These are phyloP conservation scores for Acronicta aceris DNA, from an alignment of 2,888 invertebrate genomes.

Conservation along the genomic window DNA sequence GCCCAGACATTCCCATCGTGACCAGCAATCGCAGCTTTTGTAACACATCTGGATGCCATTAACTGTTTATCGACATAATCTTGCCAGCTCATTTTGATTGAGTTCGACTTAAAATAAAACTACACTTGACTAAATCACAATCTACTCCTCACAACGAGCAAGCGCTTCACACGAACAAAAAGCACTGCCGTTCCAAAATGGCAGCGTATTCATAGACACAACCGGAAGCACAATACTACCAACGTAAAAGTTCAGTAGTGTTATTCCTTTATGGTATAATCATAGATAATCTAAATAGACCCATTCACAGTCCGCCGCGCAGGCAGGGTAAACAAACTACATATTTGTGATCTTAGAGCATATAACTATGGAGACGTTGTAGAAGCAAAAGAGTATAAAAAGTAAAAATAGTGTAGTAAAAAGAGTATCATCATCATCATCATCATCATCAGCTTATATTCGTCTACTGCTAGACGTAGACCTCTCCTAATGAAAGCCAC, in stretches of 20 bases:
- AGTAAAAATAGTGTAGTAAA: too few relatives aligned
- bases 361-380: too few relatives aligned
- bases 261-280: constrained; percentile 21
- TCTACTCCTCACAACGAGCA: constrained; percentile 86
- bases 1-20: constrained; percentile 99
- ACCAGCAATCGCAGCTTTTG: constrained; percentile 98
- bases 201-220: constrained; percentile 83
- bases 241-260: constrained; percentile 57
- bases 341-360: too few relatives aligned
- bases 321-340: too few relatives aligned
- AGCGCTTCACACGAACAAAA: constrained; percentile 89
- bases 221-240: constrained; percentile 76
- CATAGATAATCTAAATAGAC: constrained; percentile 14
- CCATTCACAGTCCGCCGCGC: not conserved
- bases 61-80: constrained; percentile 99
- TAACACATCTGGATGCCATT: constrained; percentile 97
- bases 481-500: too few relatives aligned
- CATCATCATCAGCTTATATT: too few relatives aligned
- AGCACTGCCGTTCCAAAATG: constrained; percentile 89
- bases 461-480: too few relatives aligned
- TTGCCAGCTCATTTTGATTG: constrained; percentile 97
- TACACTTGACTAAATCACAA: constrained; percentile 87
- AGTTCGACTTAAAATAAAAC: constrained; percentile 88
- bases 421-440: too few relatives aligned
- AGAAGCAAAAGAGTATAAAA: too few relatives aligned